Evolutionary conservation across 2,113 vertebrate species (phyloP).

Genomic region (Podocnemis expansa): DNA sequence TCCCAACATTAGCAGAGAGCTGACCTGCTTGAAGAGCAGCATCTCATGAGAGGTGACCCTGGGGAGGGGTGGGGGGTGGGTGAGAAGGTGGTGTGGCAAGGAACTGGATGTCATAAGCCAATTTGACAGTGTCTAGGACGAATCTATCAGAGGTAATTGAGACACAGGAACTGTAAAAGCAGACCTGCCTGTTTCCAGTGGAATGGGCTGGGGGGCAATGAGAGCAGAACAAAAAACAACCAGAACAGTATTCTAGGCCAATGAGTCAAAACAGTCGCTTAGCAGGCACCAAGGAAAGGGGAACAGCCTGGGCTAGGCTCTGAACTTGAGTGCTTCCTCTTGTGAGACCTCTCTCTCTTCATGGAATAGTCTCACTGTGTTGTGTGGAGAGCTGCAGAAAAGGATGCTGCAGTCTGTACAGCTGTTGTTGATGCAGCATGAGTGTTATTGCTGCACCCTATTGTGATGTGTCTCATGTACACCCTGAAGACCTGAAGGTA

Average conservation of each 20-base stretch:
- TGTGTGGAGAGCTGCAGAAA: neutral
- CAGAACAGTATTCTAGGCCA: neutral
- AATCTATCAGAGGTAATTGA: neutral
- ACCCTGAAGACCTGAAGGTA: neutral
- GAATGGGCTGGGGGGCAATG: neutral
- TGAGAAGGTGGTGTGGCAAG: too few relatives aligned
- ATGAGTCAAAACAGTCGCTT: neutral
- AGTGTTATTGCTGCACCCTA: neutral
- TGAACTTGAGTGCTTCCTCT: neutral
- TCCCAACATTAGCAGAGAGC: neutral
- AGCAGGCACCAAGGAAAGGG: neutral
- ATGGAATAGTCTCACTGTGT: neutral
- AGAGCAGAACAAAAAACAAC: neutral
- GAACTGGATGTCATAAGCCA: too few relatives aligned
- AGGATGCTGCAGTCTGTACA: neutral
- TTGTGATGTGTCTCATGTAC: neutral
- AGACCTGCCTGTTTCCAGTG: neutral
- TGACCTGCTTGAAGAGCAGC: neutral
- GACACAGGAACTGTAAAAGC: neutral
- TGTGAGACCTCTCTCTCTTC: neutral
- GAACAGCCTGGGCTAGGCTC: neutral
- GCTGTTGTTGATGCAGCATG: neutral
- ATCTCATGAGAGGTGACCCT: neutral
- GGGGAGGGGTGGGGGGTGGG: too few relatives aligned
- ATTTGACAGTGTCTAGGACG: too few relatives aligned